A percentile compares a stretch with the other conserved stretches of the same genome.
phyloP scores from a whole-genome alignment of 30 jellyfish, hydroid and myxozoan species.

The Hydractinia symbiolongicarpus region DNA sequence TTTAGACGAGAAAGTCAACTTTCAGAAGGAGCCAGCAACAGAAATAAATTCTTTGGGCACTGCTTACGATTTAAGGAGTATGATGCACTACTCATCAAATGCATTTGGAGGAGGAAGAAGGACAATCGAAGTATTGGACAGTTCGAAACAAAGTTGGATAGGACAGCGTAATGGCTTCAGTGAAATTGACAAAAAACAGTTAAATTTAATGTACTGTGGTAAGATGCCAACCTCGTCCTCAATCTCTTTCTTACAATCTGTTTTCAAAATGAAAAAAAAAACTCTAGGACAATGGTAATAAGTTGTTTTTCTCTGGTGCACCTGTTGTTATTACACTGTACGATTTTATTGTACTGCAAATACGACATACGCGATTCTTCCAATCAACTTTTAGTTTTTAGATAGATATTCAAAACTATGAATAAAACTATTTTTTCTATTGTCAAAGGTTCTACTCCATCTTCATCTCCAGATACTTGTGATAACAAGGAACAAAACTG shows the following conservation, averaged over 20 bases:
- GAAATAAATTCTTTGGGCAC: not conserved
- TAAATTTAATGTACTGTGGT: conserved; percentile 38
- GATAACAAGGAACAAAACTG: not conserved
- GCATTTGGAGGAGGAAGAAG: conserved; percentile 32
- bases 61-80: conserved; percentile 20
- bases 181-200: conserved; percentile 47
- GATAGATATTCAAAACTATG: not conserved
- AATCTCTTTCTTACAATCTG: not conserved
- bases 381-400: not conserved
- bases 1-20: conserved; percentile 57
- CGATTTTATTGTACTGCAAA: not conserved
- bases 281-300: not conserved
- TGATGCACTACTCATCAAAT: conserved; percentile 27
- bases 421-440: too few species aligned
- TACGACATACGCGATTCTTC: not conserved
- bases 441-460: not conserved
- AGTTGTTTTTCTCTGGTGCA: too few species aligned
- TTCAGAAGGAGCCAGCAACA: not conserved
- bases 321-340: not conserved
- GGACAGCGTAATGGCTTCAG: conserved; percentile 73
- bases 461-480: conserved; percentile 8
- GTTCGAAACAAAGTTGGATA: conserved; percentile 46
- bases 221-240: not conserved
- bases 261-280: not conserved
- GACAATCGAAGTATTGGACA: conserved; percentile 52